phyloP scores from a whole-genome alignment of 2,888 invertebrate genomes.

The Lasiommata megera region DNA sequence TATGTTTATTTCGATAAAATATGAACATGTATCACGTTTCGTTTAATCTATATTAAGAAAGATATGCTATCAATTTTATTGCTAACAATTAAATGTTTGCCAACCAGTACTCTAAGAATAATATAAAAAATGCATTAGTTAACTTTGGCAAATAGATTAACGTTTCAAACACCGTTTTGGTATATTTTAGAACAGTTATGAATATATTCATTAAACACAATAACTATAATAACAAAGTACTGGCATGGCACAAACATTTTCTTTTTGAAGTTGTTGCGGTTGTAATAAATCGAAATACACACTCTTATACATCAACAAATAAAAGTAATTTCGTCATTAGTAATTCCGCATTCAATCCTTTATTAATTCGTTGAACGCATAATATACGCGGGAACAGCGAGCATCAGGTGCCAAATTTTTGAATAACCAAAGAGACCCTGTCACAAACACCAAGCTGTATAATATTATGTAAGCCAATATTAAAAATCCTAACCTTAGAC shows the following conservation, averaged over 20 bases:
- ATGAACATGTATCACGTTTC: conserved; percentile 67
- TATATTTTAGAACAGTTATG: conserved; percentile 47
- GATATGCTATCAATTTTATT: conserved; percentile 59
- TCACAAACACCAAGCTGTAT: conserved; percentile 37
- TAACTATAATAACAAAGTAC: conserved; percentile 50
- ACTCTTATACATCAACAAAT: conserved; percentile 46
- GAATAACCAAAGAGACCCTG: conserved; percentile 71
- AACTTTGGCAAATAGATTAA: conserved; percentile 68
- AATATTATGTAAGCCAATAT: conserved; percentile 26
- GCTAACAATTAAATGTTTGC: conserved; percentile 48
- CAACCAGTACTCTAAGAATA: conserved; percentile 60
- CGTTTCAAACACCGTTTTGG: conserved; percentile 40
- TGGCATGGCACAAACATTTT: conserved; percentile 51
- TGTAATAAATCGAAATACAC: conserved; percentile 50
- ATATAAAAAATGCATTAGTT: conserved; percentile 65
- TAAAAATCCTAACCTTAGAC: conserved; percentile 30
- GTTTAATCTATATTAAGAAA: conserved; percentile 51
- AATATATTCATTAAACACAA: conserved; percentile 52
- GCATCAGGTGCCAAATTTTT: conserved; percentile 59
- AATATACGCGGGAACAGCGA: conserved; percentile 42
- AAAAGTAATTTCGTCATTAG: conserved; percentile 57
- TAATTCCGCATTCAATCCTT: conserved; percentile 43
- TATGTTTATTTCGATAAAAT: not conserved
- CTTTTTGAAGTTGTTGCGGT: conserved; percentile 36
- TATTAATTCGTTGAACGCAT: conserved; percentile 50